Evolutionary conservation across 1,140 invertebrate species (phyloP).

Genomic region (Bombyx mandarina): DNA sequence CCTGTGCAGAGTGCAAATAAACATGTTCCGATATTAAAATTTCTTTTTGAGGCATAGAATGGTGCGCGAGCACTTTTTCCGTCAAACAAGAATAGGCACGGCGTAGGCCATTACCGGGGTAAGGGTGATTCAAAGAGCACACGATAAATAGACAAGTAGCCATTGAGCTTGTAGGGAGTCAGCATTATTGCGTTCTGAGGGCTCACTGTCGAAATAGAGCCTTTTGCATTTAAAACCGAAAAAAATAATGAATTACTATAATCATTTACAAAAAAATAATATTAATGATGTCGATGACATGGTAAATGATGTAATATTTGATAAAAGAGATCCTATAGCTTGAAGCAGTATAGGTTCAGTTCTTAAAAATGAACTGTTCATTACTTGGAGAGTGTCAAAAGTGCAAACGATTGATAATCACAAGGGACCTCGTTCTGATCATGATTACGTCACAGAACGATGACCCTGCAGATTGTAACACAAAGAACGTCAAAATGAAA

Average conservation of each 20-base stretch:
- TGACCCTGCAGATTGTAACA: slow-evolving; percentile 11
- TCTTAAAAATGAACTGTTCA: slow-evolving; percentile 1
- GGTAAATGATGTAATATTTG: too few relatives aligned
- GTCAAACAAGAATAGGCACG: slow-evolving; percentile 15
- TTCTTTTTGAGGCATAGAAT: slow-evolving; percentile 3
- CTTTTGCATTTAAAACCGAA: slow-evolving; percentile 12
- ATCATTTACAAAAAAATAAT: too few relatives aligned
- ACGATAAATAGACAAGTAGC: slow-evolving; percentile 26
- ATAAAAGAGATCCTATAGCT: too few relatives aligned
- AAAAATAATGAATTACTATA: too few relatives aligned
- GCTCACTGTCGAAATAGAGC: slow-evolving; percentile 13
- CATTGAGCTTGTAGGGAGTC: slow-evolving; percentile 15
- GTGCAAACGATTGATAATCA: slow-evolving; percentile 19
- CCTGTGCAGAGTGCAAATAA: too few relatives aligned
- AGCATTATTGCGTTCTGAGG: slow-evolving; percentile 22
- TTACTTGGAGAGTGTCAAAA: slow-evolving; percentile 11
- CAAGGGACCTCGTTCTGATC: slow-evolving; percentile 16
- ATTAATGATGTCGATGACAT: too few relatives aligned
- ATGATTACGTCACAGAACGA: slow-evolving; percentile 21
- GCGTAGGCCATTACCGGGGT: slow-evolving; percentile 12
- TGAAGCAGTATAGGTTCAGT: too few relatives aligned
- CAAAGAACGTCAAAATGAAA: slow-evolving; percentile 4
- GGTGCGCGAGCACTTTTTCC: slow-evolving; percentile 9
- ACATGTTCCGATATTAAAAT: background rate
- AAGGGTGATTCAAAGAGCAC: slow-evolving; percentile 19